Evolutionary conservation across 2,113 vertebrate species (phyloP), one percentile per base, ranked within the genome.

Genomic region (Myocastor coypus): DNA sequence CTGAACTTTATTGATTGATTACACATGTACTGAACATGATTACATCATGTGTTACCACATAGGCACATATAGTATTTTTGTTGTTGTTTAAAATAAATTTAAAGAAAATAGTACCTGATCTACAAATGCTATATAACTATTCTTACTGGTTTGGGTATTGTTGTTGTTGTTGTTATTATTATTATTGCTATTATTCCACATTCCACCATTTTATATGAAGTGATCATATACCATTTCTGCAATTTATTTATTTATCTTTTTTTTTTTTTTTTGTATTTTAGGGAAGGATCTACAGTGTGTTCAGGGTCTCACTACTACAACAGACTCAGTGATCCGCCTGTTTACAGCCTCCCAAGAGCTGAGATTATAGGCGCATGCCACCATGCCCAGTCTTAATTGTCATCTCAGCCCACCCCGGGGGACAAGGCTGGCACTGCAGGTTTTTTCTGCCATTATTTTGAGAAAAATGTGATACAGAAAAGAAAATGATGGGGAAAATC

Each of bases 391-490:
- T 46, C 46, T 46, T 8, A 46, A 46, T 8, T 46, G 46, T 46
- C 46, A 8, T 8, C 46, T 46, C 46, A 46, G 46, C 46, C 8
- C 8, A 5, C 46, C 46, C 46, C 46, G 8, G 46, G 46, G 46
- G 46, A 46, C 8, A 8, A 46, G 46, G 46, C 46, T 46, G 46
- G 46, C 46, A 46, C 46, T 46, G 8, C 46, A 46, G 46, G 8
- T 40, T 40, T 59, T 3, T 69, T 68, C 55, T 91, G 42, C 4
- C 77, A 68, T 50, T 85, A 55, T 40, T 68, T 83, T 10, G 46
- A 83, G 42, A 83, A 32, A 71, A 87, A 85, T 88, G 7, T 3
- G 89, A 73, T 40, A 86, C 13, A 95, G 68, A 73, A 82, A 83
- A 81, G 26, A 83, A 81, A 75, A 40, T 17, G 2, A 11, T 19